Percentiles rank a stretch among this genome's conserved stretches.
Evolutionary conservation across 2,113 vertebrate species (phyloP).

Genomic region (Xiphophorus hellerii): DNA sequence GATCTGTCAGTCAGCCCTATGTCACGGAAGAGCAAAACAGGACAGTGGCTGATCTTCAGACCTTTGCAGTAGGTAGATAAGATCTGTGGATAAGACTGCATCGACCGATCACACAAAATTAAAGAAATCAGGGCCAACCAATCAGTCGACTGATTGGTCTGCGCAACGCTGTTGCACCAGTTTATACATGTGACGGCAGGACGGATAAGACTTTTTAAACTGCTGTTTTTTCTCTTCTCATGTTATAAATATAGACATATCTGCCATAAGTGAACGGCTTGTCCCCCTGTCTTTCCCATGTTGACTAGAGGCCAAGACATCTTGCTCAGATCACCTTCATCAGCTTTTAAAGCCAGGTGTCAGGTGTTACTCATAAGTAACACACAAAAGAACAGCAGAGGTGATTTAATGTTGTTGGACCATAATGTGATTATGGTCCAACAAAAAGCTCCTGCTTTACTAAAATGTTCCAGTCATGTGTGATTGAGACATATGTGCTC

Average conservation of each 20-base stretch:
- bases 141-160: no score
- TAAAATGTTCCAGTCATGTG: conserved; percentile 82
- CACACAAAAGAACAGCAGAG: conserved; percentile 72
- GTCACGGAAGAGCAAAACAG: no score
- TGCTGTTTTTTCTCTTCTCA: neutral
- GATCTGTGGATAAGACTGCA: no score
- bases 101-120: no score
- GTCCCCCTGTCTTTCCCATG: neutral
- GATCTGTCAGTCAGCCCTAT: no score
- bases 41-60: no score
- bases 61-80: no score
- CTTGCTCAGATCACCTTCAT: conserved; percentile 59
- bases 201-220: neutral
- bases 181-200: neutral
- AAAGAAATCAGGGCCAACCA: no score
- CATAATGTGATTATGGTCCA: conserved; percentile 62
- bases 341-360: conserved; percentile 56
- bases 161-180: neutral
- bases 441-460: conserved; percentile 74
- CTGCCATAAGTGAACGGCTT: neutral
- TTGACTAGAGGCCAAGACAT: neutral
- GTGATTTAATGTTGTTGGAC: conserved; percentile 74
- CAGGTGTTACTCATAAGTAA: conserved; percentile 69
- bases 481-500: conserved; percentile 78
- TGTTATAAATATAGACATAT: neutral